phyloP scores from a whole-genome alignment of 1,140 invertebrate genomes.

The Drosophila ercepeae region DNA sequence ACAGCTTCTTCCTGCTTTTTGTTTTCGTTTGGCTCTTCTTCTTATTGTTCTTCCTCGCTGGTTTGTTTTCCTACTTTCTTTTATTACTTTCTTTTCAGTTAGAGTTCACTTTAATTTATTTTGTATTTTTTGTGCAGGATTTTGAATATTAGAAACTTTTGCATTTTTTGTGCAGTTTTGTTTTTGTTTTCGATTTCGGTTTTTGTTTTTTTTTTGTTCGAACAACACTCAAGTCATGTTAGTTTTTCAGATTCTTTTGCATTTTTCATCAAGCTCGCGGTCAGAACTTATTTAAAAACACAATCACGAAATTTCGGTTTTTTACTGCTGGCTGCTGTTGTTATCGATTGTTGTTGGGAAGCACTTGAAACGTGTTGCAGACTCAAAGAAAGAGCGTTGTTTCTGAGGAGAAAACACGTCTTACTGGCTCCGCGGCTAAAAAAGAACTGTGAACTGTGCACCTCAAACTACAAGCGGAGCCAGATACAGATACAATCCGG shows the following conservation, averaged over 20 bases:
- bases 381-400: constrained; percentile 58
- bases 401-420: constrained; percentile 79
- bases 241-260: constrained; percentile 62
- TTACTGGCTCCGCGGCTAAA: constrained; percentile 83
- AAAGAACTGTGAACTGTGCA: constrained; percentile 58
- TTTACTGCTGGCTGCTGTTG: constrained; percentile 26
- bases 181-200: constrained; percentile 47
- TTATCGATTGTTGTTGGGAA: constrained; percentile 53
- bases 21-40: constrained; percentile 35
- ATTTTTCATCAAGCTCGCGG: constrained; percentile 66
- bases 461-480: constrained; percentile 48
- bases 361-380: constrained; percentile 78
- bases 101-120: constrained; percentile 73
- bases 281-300: constrained; percentile 74
- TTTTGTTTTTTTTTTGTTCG: constrained; percentile 21
- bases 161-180: constrained; percentile 61
- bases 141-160: constrained; percentile 71
- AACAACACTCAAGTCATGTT: constrained; percentile 45
- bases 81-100: constrained; percentile 40
- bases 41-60: constrained; percentile 41
- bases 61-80: constrained; percentile 15
- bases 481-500: not conserved
- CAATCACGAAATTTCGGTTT: constrained; percentile 35
- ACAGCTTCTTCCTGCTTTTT: constrained; percentile 32
- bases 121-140: constrained; percentile 79